phyloP scores from a whole-genome alignment of 2,888 invertebrate species.

The Chaitophorus viminalis region DNA sequence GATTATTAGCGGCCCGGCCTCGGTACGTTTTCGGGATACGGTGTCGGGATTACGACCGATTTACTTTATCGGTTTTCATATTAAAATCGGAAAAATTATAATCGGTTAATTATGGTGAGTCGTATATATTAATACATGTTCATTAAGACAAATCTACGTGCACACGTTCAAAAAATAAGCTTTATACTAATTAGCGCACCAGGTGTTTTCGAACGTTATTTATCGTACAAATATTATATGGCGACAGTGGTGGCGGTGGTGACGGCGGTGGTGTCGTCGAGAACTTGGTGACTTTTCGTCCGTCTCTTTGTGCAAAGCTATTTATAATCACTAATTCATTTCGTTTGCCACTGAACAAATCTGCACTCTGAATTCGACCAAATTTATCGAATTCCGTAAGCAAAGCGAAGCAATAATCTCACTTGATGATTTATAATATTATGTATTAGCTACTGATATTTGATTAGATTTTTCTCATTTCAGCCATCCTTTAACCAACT shows the following conservation, averaged over 20 bases:
- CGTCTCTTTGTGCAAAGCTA: background rate
- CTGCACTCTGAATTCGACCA: background rate
- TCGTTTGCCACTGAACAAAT: background rate
- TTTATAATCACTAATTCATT: constrained; percentile 56
- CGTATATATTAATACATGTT: background rate
- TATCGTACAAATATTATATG: constrained; percentile 40
- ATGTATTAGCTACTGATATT: too few species aligned
- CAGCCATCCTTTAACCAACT: too few species aligned
- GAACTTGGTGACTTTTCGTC: constrained; percentile 48
- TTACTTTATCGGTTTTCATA: constrained; percentile 19
- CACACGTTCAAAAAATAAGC: background rate
- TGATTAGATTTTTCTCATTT: too few species aligned
- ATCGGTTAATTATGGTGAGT: background rate
- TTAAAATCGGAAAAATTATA: constrained; percentile 8
- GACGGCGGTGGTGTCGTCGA: background rate
- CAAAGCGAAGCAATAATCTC: too few species aligned
- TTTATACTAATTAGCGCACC: constrained; percentile 2
- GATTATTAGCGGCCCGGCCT: background rate
- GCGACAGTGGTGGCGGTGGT: too few species aligned
- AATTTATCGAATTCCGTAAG: background rate
- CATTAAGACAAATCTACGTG: background rate
- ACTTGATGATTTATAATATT: too few species aligned
- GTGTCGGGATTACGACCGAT: background rate
- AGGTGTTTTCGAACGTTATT: constrained; percentile 45
- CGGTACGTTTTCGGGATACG: background rate